A percentile compares a stretch with the other conserved stretches of the same genome.
These are phyloP conservation scores for Danionella dracula DNA, from an alignment of 2,797 vertebrate genomes.

Conservation along the genomic window DNA sequence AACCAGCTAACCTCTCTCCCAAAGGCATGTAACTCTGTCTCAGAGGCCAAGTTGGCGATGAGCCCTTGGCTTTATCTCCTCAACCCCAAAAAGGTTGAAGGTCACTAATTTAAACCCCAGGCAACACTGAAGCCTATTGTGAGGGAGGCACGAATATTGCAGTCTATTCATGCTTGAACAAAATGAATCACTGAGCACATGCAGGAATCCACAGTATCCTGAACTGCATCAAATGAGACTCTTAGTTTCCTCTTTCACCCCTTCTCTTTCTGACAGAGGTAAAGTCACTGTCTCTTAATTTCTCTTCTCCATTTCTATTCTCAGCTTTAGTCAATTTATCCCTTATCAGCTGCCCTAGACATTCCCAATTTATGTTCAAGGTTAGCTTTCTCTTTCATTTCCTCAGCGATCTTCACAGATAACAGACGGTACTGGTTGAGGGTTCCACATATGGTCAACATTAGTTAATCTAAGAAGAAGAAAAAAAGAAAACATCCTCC, in stretches of 20 bases:
- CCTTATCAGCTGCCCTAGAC: neutral
- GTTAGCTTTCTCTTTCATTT: slow-evolving; percentile 15
- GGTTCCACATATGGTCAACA: slow-evolving; percentile 7
- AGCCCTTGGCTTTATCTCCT: neutral
- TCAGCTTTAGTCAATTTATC: neutral
- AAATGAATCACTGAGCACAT: slow-evolving; percentile 16
- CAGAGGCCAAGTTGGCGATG: slow-evolving; percentile 9
- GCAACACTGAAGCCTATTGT: slow-evolving; percentile 24
- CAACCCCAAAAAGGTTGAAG: slow-evolving; percentile 10
- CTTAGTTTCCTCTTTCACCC: slow-evolving; percentile 6
- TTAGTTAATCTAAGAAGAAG: slow-evolving; percentile 7
- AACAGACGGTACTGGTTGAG: neutral
- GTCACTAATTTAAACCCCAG: slow-evolving; percentile 19
- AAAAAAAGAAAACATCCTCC: slow-evolving; percentile 25
- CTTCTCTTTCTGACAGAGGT: neutral
- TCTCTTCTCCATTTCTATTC: slow-evolving; percentile 32
- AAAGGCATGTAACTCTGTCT: slow-evolving; percentile 28
- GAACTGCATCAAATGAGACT: neutral
- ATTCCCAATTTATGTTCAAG: neutral
- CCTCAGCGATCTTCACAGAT: neutral
- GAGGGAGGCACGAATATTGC: neutral
- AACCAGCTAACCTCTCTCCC: slow-evolving; percentile 4
- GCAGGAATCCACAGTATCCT: slow-evolving; percentile 13
- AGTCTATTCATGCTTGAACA: slow-evolving; percentile 19
- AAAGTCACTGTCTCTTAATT: slow-evolving; percentile 5